Percentiles rank a stretch among this genome's conserved stretches.
Evolutionary conservation across 2,797 vertebrate genomes (phyloP).

Genomic region (Xenentodon cancila): DNA sequence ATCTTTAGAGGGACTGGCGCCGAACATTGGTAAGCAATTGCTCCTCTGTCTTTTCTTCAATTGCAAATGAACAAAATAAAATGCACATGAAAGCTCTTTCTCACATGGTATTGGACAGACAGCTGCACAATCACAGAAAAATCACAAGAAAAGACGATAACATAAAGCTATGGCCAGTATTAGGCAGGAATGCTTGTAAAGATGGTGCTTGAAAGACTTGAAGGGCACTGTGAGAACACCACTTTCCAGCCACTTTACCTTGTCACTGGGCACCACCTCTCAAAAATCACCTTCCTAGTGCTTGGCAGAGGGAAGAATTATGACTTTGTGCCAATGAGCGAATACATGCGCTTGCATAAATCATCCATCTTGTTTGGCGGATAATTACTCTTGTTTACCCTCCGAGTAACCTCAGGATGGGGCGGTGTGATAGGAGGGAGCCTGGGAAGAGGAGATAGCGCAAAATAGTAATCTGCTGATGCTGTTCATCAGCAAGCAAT

Average conservation of each 20-base stretch:
- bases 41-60: slow-evolving; percentile 17
- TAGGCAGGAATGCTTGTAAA: slow-evolving; percentile 17
- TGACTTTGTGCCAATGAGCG: slow-evolving; percentile 75
- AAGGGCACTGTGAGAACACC: slow-evolving; percentile 51
- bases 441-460: slow-evolving; percentile 77
- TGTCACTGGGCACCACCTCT: slow-evolving; percentile 54
- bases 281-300: slow-evolving; percentile 59
- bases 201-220: slow-evolving; percentile 50
- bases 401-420: slow-evolving; percentile 78
- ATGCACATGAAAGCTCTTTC: slow-evolving; percentile 59
- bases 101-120: slow-evolving; percentile 60
- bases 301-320: slow-evolving; percentile 65
- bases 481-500: slow-evolving; percentile 70
- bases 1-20: slow-evolving; percentile 30
- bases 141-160: slow-evolving; percentile 71
- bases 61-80: slow-evolving; percentile 40
- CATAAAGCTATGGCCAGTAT: slow-evolving; percentile 52
- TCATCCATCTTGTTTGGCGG: slow-evolving; percentile 81
- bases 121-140: slow-evolving; percentile 67
- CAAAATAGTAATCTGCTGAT: slow-evolving; percentile 78
- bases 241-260: slow-evolving; percentile 57
- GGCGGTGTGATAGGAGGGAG: slow-evolving; percentile 67
- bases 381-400: slow-evolving; percentile 83
- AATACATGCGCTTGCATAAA: slow-evolving; percentile 77
- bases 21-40: slow-evolving; percentile 36